Conservation (phyloP, 92 coral and sea anemone genomes). For the Zoanthus solanderi region DNA sequence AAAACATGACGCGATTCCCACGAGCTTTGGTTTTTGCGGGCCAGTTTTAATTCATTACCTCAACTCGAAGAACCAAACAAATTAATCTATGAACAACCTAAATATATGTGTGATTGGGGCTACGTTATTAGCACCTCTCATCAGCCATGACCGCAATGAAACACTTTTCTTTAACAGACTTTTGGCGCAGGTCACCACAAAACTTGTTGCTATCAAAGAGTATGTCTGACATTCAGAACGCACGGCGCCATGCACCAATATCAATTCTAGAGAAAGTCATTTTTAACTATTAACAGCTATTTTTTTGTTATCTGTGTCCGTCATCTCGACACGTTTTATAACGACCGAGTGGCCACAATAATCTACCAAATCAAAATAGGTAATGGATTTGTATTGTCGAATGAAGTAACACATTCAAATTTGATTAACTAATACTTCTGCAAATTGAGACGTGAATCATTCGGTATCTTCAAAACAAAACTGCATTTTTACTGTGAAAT, state of each 20-base stretch:
- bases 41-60: conserved; percentile 37
- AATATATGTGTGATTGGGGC: not conserved
- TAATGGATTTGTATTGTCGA: conserved; percentile 36
- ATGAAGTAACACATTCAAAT: not conserved
- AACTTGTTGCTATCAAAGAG: conserved; percentile 24
- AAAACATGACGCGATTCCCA: not conserved
- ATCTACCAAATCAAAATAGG: conserved; percentile 17
- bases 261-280: conserved; percentile 14
- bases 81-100: conserved; percentile 6
- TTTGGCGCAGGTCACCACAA: not conserved
- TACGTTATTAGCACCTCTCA: conserved; percentile 3
- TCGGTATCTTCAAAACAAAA: not conserved
- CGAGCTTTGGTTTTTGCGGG: not conserved
- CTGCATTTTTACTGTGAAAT: not conserved
- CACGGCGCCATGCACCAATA: conserved; percentile 27
- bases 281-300: not conserved
- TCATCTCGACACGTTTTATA: conserved; percentile 27
- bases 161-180: not conserved
- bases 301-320: conserved; percentile 15
- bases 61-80: not conserved
- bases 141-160: conserved; percentile 15
- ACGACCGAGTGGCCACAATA: conserved; percentile 6
- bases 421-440: not conserved
- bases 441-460: not conserved
- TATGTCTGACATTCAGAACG: not conserved